These are phyloP conservation scores for Microplitis deprimator DNA, from an alignment of 2,888 invertebrate genomes.

Conservation along the genomic window DNA sequence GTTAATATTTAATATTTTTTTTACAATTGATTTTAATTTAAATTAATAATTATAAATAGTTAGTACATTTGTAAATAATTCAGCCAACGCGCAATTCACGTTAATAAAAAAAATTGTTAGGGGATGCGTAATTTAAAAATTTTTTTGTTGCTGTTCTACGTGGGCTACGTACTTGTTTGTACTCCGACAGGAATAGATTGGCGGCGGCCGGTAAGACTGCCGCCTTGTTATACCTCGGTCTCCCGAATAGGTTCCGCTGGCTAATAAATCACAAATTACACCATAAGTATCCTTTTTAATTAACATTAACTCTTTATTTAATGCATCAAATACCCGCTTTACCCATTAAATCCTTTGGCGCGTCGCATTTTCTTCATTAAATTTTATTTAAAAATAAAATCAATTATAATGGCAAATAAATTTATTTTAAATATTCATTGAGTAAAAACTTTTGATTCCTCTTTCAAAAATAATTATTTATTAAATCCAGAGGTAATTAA, in stretches of 20 bases:
- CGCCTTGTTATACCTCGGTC: constrained; percentile 81
- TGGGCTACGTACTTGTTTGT: constrained; percentile 77
- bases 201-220: constrained; percentile 72
- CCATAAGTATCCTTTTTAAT: constrained; percentile 62
- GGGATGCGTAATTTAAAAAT: constrained; percentile 59
- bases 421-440: background rate
- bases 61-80: constrained; percentile 43
- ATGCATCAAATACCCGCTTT: constrained; percentile 43
- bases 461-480: too few species aligned
- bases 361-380: constrained; percentile 17
- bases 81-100: constrained; percentile 53
- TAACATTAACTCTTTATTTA: constrained; percentile 59
- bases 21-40: background rate
- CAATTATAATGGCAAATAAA: background rate
- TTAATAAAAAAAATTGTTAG: constrained; percentile 65
- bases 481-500: constrained; percentile 24
- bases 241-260: constrained; percentile 83
- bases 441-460: too few species aligned
- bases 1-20: too few species aligned
- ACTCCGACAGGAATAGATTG: constrained; percentile 75
- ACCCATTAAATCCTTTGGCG: constrained; percentile 35
- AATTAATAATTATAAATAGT: background rate
- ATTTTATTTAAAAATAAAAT: background rate
- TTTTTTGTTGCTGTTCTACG: constrained; percentile 54
- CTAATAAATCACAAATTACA: constrained; percentile 75